Conservation (phyloP, 2,113 vertebrate genomes). For the Oxyruncus cristatus region DNA sequence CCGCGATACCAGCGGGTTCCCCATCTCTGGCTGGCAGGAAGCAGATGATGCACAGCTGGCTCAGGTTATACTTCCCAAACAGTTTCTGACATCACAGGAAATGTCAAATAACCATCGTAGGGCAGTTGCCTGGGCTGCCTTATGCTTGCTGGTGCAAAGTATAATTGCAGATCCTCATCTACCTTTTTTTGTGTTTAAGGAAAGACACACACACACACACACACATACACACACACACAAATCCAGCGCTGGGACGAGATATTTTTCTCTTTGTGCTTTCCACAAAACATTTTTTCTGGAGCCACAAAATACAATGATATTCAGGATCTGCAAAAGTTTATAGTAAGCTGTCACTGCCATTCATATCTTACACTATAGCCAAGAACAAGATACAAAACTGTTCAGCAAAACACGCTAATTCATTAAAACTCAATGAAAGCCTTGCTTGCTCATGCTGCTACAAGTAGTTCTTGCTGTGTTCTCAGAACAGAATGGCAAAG, state of each 20-base stretch:
- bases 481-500: conserved; percentile 53
- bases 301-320: not conserved
- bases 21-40: not conserved
- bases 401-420: conserved; percentile 71
- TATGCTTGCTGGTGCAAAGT: not conserved
- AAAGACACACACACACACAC: not conserved
- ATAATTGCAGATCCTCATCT: not conserved
- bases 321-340: not conserved
- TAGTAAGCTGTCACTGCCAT: conserved; percentile 32
- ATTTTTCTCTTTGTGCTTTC: not conserved
- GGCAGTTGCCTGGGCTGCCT: not conserved
- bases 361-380: conserved; percentile 32
- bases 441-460: conserved; percentile 34
- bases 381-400: conserved; percentile 57
- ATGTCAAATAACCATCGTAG: not conserved
- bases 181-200: not conserved
- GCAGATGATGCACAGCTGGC: conserved; percentile 13
- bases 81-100: not conserved
- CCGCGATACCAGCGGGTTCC: accelerated
- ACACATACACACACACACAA: not conserved
- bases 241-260: not conserved
- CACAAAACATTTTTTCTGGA: not conserved
- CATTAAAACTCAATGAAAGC: conserved; percentile 69
- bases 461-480: conserved; percentile 61
- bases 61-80: not conserved